A percentile compares a stretch with the other conserved stretches of the same genome.
These are phyloP conservation scores for Zaprionus davidi DNA, from an alignment of 1,140 invertebrate species.

Conservation along the genomic window DNA sequence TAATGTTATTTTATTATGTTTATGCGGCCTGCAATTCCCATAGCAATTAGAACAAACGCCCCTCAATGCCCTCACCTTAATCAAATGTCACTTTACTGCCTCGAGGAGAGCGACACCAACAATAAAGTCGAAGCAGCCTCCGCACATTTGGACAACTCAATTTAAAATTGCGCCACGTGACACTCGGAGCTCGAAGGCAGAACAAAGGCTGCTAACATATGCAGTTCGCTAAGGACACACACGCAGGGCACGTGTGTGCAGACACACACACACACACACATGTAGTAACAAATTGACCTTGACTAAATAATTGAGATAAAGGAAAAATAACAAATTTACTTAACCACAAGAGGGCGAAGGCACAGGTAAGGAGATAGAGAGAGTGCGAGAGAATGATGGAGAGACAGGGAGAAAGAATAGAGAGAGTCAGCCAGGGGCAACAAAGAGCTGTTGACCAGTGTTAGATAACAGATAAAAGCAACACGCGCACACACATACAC, in stretches of 20 bases:
- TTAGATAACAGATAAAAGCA: constrained; percentile 47
- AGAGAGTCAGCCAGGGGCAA: neutral
- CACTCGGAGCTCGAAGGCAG: constrained; percentile 24
- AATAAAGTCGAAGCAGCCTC: constrained; percentile 29
- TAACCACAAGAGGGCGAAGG: constrained; percentile 29
- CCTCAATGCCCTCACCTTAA: constrained; percentile 3
- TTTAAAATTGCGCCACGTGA: constrained; percentile 62
- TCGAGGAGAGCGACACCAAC: constrained; percentile 17
- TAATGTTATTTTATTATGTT: constrained; percentile 33
- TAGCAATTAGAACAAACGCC: constrained; percentile 44
- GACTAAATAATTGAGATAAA: constrained; percentile 64
- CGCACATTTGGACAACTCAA: constrained; percentile 48
- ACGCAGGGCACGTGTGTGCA: constrained; percentile 26
- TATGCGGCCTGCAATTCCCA: constrained; percentile 44
- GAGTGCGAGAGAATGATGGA: neutral
- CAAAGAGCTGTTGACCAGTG: constrained; percentile 19
- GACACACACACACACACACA: constrained; percentile 15
- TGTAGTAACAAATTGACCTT: constrained; percentile 52
- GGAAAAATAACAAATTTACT: constrained; percentile 52
- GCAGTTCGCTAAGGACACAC: constrained; percentile 44
- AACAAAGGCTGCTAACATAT: constrained; percentile 39
- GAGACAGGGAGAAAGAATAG: neutral
- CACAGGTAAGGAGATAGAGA: neutral
- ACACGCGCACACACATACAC: constrained; percentile 25
- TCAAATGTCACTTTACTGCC: constrained; percentile 49